A percentile compares a stretch with the other conserved stretches of the same genome.
phyloP scores from a whole-genome alignment of 30 jellyfish, hydroid and myxozoan genomes.

The Aurelia sp. region DNA sequence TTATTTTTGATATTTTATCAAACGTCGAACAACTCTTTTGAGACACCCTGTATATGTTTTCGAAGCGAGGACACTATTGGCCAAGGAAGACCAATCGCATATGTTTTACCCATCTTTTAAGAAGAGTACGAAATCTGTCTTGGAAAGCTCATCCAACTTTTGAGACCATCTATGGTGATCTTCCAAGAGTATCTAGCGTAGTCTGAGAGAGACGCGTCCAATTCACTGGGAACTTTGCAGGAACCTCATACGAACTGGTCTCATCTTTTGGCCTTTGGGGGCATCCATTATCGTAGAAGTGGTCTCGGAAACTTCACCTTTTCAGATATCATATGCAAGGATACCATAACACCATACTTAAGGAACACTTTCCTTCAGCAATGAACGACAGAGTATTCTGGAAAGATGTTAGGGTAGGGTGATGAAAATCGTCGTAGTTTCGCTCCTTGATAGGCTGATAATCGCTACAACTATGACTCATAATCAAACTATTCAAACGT shows the following conservation, averaged over 20 bases:
- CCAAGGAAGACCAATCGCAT: background rate
- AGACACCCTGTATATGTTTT: no score
- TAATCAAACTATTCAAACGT: no score
- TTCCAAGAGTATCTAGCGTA: constrained; percentile 10
- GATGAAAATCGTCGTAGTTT: no score
- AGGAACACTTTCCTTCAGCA: constrained; percentile 21
- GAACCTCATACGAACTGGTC: constrained; percentile 43
- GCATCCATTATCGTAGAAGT: constrained; percentile 23
- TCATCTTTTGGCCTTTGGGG: constrained; percentile 34
- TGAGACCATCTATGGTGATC: constrained; percentile 15
- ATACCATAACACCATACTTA: background rate
- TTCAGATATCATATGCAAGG: constrained; percentile 7
- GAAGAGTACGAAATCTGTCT: constrained; percentile 9
- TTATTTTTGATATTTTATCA: no score
- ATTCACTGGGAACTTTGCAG: constrained; percentile 42
- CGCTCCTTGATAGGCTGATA: no score
- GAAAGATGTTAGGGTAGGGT: no score
- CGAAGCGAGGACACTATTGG: background rate
- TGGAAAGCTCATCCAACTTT: constrained; percentile 29
- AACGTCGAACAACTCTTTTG: no score
- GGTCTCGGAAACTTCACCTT: constrained; percentile 39
- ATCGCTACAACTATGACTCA: no score
- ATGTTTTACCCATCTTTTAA: no score
- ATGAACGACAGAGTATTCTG: constrained; percentile 4
- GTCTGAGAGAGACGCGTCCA: constrained; percentile 43